A percentile compares a stretch with the other conserved stretches of the same genome.
Conservation (phyloP, 1,140 invertebrate genomes). For the Onthophagus taurus region DNA sequence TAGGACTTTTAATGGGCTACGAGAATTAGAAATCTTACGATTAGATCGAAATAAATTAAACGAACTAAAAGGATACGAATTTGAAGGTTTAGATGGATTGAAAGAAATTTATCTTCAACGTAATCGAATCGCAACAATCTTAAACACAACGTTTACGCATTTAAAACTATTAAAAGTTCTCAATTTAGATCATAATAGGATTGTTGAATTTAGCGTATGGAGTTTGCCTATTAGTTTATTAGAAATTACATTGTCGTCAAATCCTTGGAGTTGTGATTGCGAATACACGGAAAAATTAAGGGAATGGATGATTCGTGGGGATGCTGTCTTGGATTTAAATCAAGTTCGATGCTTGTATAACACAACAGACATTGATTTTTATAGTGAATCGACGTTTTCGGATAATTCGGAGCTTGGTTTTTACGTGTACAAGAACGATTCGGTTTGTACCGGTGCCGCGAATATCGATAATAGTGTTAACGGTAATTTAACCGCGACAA, state of each 20-base stretch:
- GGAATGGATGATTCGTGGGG: conserved; percentile 61
- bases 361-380: conserved; percentile 45
- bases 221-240: conserved; percentile 56
- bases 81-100: conserved; percentile 52
- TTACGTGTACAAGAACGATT: conserved; percentile 45
- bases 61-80: conserved; percentile 69
- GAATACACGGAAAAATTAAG: conserved; percentile 69
- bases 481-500: conserved; percentile 54
- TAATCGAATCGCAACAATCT: conserved; percentile 60
- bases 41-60: conserved; percentile 45
- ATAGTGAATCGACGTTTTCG: conserved; percentile 45
- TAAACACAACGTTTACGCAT: conserved; percentile 67
- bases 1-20: conserved; percentile 79
- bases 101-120: conserved; percentile 54
- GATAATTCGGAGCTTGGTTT: conserved; percentile 48
- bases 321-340: conserved; percentile 52
- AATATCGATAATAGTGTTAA: conserved; percentile 59
- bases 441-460: conserved; percentile 49
- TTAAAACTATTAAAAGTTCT: conserved; percentile 61
- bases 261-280: conserved; percentile 85
- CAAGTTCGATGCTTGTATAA: conserved; percentile 55
- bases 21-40: conserved; percentile 70
- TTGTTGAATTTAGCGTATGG: conserved; percentile 68
- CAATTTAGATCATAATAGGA: conserved; percentile 65
- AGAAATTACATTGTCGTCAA: conserved; percentile 60